A percentile compares a stretch with the other conserved stretches of the same genome.
Conservation (phyloP, 2,888 invertebrate genomes). For the Corythucha ciliata region DNA sequence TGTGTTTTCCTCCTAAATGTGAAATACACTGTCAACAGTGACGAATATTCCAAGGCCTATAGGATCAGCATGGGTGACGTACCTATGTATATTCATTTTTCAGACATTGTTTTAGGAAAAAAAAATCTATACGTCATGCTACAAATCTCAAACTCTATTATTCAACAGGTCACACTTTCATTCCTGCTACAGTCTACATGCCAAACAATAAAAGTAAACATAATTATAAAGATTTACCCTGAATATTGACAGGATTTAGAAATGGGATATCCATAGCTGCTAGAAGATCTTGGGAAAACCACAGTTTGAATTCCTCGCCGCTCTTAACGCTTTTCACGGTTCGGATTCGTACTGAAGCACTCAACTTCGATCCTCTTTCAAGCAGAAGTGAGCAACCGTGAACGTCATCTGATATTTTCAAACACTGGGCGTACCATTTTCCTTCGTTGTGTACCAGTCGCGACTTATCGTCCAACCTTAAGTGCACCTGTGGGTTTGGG, state of each 20-base stretch:
- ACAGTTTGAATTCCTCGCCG: conserved; percentile 64
- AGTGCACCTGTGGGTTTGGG: conserved; percentile 20
- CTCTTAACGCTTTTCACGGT: conserved; percentile 46
- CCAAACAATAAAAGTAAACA: background rate
- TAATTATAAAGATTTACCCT: conserved; percentile 53
- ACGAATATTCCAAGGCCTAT: too few species aligned
- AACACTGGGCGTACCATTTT: conserved; percentile 16
- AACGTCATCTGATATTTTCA: conserved; percentile 51
- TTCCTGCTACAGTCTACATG: too few species aligned
- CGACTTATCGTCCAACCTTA: conserved; percentile 22
- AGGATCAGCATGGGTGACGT: too few species aligned
- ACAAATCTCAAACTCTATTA: background rate
- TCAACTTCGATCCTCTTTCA: conserved; percentile 31
- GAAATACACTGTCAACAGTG: too few species aligned
- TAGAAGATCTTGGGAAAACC: conserved; percentile 72
- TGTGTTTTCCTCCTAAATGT: too few species aligned
- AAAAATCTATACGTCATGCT: too few species aligned
- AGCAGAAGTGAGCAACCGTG: conserved; percentile 54
- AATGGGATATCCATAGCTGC: conserved; percentile 68
- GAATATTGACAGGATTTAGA: conserved; percentile 66
- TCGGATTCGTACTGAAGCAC: conserved; percentile 41
- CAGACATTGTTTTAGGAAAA: background rate
- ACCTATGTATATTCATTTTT: background rate
- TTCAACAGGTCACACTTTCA: background rate
- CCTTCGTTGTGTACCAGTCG: conserved; percentile 18